Evolutionary conservation across 2,797 vertebrate genomes (phyloP), one percentile per base, ranked within the genome.

Genomic region (Myotis vivesi): DNA sequence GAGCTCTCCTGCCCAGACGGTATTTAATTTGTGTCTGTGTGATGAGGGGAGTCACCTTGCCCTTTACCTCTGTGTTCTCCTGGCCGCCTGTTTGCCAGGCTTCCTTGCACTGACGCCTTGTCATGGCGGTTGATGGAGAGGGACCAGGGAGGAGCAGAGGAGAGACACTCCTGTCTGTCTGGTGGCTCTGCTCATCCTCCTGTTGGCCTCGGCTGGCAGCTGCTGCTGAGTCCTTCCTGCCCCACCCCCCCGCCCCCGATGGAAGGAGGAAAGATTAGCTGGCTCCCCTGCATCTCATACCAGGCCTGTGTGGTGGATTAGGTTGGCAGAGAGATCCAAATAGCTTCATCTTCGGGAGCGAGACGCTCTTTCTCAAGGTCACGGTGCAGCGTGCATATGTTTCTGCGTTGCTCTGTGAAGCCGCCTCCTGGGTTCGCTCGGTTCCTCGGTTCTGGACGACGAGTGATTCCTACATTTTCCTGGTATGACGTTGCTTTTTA

Each of bases 1-100:
- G 89, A 95, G 73, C 87, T 68, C 92, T 80, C 64, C 38, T 6
- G 49, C 90, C 57, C 94, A 92, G 93, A 89, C 88, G 84, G 94
- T 77, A 88, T 96, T 97, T 94, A 96, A 96, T 97, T 97, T 97
- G 96, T 90, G 93, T 72, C 55, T 38, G 92, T 93, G 93, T 92
- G 96, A 97, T 95, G 93, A 95, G 97, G 95, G 83, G 92, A 95
- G 97, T 96, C 96, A 96, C 97, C 96, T 96, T 94, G 93, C 55
- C 76, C 80, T 11, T 76, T 80, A 76, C 85, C 0, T 30, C 89
- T 84, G 85, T 83, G 85, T 83, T 90, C 80, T 62, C 82, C 73
- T 10, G 87, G 89, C 92, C 2, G 0, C 0, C 1, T 71, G 87
- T 62, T 86, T 0, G 6, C 84, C 69, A 62, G 88, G 66, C 87